Base-by-base conservation (phyloP, 2,888 invertebrate species). In the Andrena dorsata region DNA sequence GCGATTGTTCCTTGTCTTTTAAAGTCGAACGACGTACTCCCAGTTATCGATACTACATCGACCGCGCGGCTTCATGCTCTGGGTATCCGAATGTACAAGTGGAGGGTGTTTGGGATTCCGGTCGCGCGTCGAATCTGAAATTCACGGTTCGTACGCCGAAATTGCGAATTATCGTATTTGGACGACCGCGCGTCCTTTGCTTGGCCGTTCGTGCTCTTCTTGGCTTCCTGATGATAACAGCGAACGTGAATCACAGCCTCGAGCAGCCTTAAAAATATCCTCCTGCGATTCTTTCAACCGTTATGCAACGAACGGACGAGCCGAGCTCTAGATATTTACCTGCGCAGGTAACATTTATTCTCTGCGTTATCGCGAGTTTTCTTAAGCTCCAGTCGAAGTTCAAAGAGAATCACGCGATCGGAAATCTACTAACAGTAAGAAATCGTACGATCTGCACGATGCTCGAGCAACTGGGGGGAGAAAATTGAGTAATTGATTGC, bases 161-260 rank as follows among this genome's bases (percentile, higher is more conserved):
- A 79, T 80, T 73, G 64, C 56, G 56, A 79, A 79, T 79, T 80
- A 78, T 61, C 71, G 80, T 56, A 41, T 80, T 73, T 41, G 63
- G 30, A 41, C 56, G 75, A 70, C 49, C 53, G 26, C 72, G 79
- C 72, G 72, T 72, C 80, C 80, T 80, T 73, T 77, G 47, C 70
- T 20, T 65, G 32, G n/a, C 35, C 66, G 47, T 77, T 77, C 71
- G 80, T 68, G 72, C 23, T 51, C 58, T 7, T 53, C 23, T 20
- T 47, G 20, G 79, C 68, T 80, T 80, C 80, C 80, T 80, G 66
- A 49, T 79, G 72, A 80, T 78, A 68, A 80, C 68, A 56, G 49
- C 16, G 7, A 35, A 64, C 80, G 63, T 72, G 80, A 79, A 28
- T 78, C 79, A 80, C 60, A 13, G 51, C 28, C 8, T 47, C 16